Evolutionary conservation across 2,113 vertebrate genomes (phyloP).

Genomic region (Sphaerodactylus townsendi): DNA sequence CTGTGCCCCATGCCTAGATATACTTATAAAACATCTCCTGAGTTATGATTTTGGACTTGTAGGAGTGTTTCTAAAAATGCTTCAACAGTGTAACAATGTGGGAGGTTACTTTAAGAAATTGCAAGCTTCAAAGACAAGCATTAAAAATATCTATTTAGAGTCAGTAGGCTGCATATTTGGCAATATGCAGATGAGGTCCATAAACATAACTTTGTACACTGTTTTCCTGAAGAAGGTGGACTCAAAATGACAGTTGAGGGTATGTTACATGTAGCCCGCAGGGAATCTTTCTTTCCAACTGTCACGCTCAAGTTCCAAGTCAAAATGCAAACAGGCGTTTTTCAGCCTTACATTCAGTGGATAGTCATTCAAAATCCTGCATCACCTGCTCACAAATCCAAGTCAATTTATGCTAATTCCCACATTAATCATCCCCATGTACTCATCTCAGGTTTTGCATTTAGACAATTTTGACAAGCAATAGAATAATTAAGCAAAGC

Average conservation of each 20-base stretch:
- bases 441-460: not conserved
- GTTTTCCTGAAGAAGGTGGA: not conserved
- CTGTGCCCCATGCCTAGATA: no score
- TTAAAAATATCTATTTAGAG: not conserved
- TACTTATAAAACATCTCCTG: no score
- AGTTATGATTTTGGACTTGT: no score
- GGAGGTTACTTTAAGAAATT: no score
- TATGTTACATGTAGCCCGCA: not conserved
- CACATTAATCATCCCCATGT: not conserved
- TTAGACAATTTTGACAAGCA: not conserved
- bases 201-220: not conserved
- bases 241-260: not conserved
- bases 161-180: not conserved
- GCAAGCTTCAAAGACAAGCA: not conserved
- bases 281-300: not conserved
- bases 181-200: not conserved
- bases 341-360: not conserved
- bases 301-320: not conserved
- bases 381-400: not conserved
- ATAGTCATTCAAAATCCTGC: not conserved
- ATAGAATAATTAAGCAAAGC: not conserved
- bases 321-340: not conserved
- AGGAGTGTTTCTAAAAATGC: no score
- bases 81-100: no score
- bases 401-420: not conserved